phyloP scores from a whole-genome alignment of 2,797 vertebrate species.

The Picus viridis region DNA sequence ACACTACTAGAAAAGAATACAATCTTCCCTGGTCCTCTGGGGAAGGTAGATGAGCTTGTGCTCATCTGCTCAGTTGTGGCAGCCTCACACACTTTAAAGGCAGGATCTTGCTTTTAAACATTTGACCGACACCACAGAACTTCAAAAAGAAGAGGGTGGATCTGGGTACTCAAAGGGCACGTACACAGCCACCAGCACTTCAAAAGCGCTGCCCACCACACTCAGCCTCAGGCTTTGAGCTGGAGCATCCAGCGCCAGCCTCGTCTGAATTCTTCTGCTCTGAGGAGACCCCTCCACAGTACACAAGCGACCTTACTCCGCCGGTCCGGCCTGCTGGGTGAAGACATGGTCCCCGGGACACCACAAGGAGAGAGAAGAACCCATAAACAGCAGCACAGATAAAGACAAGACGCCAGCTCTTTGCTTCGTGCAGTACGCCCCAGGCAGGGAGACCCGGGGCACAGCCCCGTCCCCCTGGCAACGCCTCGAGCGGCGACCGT shows the following conservation, averaged over 20 bases:
- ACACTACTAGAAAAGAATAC: too few species aligned
- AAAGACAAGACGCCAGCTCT: too few species aligned
- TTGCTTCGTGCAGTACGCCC: too few species aligned
- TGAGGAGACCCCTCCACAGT: accelerated
- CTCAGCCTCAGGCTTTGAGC: neutral
- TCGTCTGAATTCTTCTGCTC: accelerated
- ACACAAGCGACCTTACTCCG: neutral
- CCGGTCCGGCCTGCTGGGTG: accelerated
- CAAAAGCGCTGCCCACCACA: neutral
- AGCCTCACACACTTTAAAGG: too few species aligned
- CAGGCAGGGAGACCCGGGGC: too few species aligned
- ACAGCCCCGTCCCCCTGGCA: accelerated
- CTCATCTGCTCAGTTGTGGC: accelerated
- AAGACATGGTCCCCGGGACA: accelerated
- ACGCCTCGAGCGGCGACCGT: accelerated
- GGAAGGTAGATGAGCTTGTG: neutral
- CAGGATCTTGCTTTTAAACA: neutral
- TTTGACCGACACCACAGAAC: too few species aligned
- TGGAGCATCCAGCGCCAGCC: too few species aligned
- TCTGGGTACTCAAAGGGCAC: too few species aligned
- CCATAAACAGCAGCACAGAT: accelerated
- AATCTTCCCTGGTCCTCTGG: accelerated
- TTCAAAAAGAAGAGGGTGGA: neutral
- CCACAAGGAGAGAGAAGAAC: accelerated
- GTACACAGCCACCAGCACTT: neutral